These are phyloP conservation scores for Erythrocercus mccallii DNA, from an alignment of 2,113 vertebrate genomes.

Conservation along the genomic window DNA sequence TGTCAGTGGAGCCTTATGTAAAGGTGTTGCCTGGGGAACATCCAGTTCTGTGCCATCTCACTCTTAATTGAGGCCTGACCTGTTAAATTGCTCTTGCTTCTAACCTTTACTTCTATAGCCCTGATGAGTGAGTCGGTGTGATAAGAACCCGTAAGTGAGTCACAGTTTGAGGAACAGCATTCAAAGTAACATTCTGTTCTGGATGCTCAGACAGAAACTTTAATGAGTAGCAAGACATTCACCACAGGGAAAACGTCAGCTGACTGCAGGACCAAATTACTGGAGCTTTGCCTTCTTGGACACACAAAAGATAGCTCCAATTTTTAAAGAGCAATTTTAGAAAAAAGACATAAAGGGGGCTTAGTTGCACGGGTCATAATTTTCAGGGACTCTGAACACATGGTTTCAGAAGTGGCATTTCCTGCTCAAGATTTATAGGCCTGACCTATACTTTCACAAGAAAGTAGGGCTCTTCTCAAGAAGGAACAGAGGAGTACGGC, in stretches of 20 bases:
- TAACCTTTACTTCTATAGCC: constrained; percentile 6
- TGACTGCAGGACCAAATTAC: background rate
- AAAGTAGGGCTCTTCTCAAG: background rate
- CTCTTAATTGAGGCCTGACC: background rate
- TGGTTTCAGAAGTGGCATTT: background rate
- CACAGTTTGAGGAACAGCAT: background rate
- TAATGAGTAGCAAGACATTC: background rate
- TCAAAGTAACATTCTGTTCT: constrained; percentile 37
- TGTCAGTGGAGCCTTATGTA: background rate
- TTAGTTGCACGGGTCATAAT: background rate
- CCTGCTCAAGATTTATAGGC: too few relatives aligned
- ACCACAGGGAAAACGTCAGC: background rate
- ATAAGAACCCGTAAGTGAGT: background rate
- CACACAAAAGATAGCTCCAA: background rate
- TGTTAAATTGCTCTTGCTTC: background rate
- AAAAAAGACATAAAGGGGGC: background rate
- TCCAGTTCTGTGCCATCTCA: background rate
- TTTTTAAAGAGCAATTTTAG: background rate
- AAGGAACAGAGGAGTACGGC: background rate
- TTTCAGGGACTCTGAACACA: background rate
- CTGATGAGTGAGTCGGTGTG: background rate
- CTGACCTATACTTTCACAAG: too few relatives aligned
- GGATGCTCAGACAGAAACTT: background rate
- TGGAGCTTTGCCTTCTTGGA: background rate
- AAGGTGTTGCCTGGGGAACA: background rate